These are phyloP conservation scores for Stegostoma tigrinum DNA, from an alignment of 2,113 vertebrate genomes.

Conservation along the genomic window DNA sequence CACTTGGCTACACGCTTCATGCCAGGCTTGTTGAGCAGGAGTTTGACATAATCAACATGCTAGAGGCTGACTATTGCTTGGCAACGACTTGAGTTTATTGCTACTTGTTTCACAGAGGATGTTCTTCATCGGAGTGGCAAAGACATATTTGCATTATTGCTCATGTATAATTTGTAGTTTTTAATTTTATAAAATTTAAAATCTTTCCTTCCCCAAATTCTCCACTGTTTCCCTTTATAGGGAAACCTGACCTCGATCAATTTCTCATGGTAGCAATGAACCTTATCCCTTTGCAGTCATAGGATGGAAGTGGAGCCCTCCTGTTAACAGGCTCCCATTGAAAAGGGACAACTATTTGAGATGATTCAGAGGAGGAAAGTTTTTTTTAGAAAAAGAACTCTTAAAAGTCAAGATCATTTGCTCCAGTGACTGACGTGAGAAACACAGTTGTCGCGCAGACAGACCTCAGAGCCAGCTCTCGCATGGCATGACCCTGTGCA, in stretches of 20 bases:
- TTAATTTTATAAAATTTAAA: not conserved
- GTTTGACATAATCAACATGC: slow-evolving; percentile 52
- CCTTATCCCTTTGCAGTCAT: not conserved
- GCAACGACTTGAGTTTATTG: not conserved
- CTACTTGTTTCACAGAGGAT: not conserved
- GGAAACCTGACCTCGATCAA: not conserved
- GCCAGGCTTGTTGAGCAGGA: slow-evolving; percentile 54
- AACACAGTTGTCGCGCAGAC: not conserved
- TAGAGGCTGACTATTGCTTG: slow-evolving; percentile 23
- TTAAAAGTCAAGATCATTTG: not conserved
- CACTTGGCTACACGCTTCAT: slow-evolving; percentile 52
- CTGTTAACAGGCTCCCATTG: not conserved
- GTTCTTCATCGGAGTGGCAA: not conserved
- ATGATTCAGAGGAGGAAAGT: not conserved
- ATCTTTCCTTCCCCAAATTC: not conserved
- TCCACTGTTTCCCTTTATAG: not conserved
- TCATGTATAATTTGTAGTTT: not conserved
- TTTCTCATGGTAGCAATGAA: not conserved
- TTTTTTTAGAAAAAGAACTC: not conserved
- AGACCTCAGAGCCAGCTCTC: not conserved
- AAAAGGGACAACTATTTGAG: not conserved
- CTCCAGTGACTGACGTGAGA: not conserved
- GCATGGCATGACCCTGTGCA: not conserved
- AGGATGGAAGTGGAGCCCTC: not conserved
- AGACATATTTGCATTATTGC: not conserved